Conservation (phyloP, 1,140 invertebrate species). For the Melipona quadrifasciata region DNA sequence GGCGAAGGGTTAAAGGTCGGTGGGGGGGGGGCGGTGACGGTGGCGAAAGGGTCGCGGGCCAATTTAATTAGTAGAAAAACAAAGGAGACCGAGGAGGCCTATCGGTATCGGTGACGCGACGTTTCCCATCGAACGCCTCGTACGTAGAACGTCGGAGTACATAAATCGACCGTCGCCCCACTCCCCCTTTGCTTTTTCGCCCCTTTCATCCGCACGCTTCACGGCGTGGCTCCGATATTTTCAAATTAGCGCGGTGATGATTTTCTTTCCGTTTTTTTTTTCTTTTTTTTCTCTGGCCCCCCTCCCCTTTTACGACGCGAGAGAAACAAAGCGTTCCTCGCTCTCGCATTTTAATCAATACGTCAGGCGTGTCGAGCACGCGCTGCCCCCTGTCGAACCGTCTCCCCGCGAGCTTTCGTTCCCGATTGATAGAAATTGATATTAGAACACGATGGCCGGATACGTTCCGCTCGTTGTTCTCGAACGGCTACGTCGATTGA, state of each 20-base stretch:
- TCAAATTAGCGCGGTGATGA: conserved; percentile 78
- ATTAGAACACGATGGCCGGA: conserved; percentile 65
- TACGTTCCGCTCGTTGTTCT: not conserved
- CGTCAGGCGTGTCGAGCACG: conserved; percentile 34
- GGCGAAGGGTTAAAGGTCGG: conserved; percentile 14
- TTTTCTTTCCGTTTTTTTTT: conserved; percentile 60
- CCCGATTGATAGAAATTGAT: conserved; percentile 78
- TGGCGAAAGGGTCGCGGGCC: conserved; percentile 23
- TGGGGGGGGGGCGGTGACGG: not conserved
- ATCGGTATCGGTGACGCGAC: conserved; percentile 61
- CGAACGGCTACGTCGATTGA: not conserved
- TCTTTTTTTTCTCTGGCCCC: conserved; percentile 47
- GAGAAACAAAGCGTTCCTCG: conserved; percentile 77
- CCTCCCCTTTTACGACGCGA: conserved; percentile 4
- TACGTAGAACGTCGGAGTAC: not conserved
- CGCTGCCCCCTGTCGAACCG: conserved; percentile 39
- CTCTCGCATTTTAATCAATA: conserved; percentile 80
- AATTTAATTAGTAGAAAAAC: conserved; percentile 69
- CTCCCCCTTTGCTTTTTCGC: not conserved
- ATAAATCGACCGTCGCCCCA: conserved; percentile 39
- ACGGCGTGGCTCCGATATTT: conserved; percentile 75
- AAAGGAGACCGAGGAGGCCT: conserved; percentile 50
- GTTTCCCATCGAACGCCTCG: conserved; percentile 50
- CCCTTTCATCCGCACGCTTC: not conserved
- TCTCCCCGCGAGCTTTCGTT: conserved; percentile 63